Evolutionary conservation across 2,888 invertebrate genomes (phyloP), one percentile per base, ranked within the genome.

Genomic region (Cyclophora albipunctata): DNA sequence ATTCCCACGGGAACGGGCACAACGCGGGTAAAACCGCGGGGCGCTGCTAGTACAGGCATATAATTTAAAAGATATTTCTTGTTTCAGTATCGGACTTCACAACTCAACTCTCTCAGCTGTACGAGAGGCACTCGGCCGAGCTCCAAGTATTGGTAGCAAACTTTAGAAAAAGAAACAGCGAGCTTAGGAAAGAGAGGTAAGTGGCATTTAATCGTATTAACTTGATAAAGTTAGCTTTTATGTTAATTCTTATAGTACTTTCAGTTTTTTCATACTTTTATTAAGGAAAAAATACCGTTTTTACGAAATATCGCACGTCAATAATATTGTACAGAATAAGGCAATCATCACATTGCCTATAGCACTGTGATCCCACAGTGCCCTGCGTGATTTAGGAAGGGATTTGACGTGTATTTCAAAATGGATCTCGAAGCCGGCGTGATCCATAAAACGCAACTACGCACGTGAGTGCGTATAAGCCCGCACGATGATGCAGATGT

Each of bases 41-140:
- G 2, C 40, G 40, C 4, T 40, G n/a, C 40, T 4, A 40, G 40
- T 40, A 40, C 2, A 7, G 6, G 1, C 5, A 40, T 5, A 6
- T 3, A 40, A 40, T 40, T 40, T 40, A 40, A 20, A 20, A 2
- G 1, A 20, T 20, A 20, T 20, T 20, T 53, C 63, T 78, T 85
- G 68, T 91, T 93, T 7, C 91, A 97, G 97, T 97, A 78, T 94
- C 96, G 63, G 97, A 97, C 88, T 97, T 97, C 87, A 95, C 96
- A 54, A 94, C 96, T 71, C 95, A 96, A 83, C 89, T 97, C 84
- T 94, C 96, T 58, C 94, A 94, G 71, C 91, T 96, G 75, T 96
- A 97, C 89, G 96, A 96, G 81, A 93, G 94, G 66, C 96, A 97
- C 81, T 95, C 96, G 7, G 93, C 95, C 60, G 96, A 96, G 76